Percentiles rank a stretch among this genome's conserved stretches.
Evolutionary conservation across 2,113 vertebrate genomes (phyloP).

Genomic region (Tretioscincus oriximinensis): DNA sequence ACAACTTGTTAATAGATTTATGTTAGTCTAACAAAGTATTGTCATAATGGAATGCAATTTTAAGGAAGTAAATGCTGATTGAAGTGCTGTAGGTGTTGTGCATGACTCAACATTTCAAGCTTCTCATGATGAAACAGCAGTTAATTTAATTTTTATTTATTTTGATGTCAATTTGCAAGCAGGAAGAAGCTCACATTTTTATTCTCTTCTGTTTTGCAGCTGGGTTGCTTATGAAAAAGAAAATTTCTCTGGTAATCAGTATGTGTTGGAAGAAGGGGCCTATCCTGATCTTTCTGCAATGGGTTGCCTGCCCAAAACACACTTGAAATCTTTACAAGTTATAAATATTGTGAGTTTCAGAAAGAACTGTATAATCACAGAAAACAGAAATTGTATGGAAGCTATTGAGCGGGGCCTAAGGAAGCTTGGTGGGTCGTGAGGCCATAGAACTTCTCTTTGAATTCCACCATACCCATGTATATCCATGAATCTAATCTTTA

Average conservation of each 20-base stretch:
- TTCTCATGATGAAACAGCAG: not conserved
- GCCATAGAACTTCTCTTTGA: not conserved
- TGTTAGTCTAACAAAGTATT: no score
- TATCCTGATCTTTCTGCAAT: conserved; percentile 82
- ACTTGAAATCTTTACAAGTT: conserved; percentile 81
- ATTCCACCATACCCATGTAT: no score
- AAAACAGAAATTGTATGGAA: not conserved
- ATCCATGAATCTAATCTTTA: not conserved
- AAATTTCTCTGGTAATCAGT: conserved; percentile 86
- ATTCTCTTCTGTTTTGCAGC: conserved; percentile 66
- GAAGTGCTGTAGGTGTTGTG: not conserved
- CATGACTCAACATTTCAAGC: not conserved
- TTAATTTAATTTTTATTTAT: not conserved
- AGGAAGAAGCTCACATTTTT: conserved; percentile 8
- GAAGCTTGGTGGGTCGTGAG: not conserved
- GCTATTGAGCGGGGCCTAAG: not conserved
- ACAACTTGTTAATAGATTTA: no score
- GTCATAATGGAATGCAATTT: not conserved
- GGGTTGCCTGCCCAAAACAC: conserved; percentile 78
- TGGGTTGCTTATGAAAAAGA: conserved; percentile 87
- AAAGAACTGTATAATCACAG: not conserved
- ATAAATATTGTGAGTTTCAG: conserved; percentile 81
- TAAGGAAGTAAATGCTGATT: no score
- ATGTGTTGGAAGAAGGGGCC: conserved; percentile 89
- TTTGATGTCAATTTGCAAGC: not conserved